A percentile compares a stretch with the other conserved stretches of the same genome.
phyloP scores from a whole-genome alignment of 2,797 vertebrate genomes.

The Falco columbarius region DNA sequence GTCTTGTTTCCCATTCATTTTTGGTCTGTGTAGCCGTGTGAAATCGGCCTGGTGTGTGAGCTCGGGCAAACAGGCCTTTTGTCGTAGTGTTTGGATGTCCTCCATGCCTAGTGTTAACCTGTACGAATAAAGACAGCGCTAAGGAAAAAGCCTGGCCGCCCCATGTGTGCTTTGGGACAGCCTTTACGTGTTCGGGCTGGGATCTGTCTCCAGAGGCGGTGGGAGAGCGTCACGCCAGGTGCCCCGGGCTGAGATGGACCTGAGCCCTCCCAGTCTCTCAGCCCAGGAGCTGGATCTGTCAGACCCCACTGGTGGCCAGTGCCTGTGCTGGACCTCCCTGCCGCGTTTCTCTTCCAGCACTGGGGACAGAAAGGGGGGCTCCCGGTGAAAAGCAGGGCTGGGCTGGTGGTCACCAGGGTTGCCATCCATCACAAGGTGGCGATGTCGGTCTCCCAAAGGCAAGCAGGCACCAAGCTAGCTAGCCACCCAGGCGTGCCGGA shows the following conservation, averaged over 20 bases:
- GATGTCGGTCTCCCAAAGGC: neutral
- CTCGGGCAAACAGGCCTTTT: neutral
- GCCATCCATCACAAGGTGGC: neutral
- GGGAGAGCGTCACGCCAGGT: neutral
- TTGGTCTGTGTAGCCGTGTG: neutral
- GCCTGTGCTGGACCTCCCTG: neutral
- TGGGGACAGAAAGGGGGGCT: neutral
- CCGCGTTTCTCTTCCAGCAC: neutral
- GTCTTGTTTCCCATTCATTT: neutral
- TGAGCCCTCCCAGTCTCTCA: fast-evolving
- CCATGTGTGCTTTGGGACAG: neutral
- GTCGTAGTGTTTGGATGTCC: neutral
- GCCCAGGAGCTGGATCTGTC: neutral
- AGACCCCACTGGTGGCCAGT: neutral
- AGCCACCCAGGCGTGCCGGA: neutral
- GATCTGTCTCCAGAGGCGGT: fast-evolving
- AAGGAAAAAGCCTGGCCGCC: neutral
- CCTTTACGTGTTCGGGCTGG: neutral
- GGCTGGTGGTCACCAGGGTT: neutral
- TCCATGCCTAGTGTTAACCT: neutral
- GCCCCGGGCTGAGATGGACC: neutral
- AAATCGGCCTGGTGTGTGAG: neutral
- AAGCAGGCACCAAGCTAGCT: no score
- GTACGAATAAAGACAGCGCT: constrained; percentile 58
- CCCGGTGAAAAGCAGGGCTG: neutral